Base-by-base conservation (phyloP, 2,888 invertebrate species). In the Magallana nippona region DNA sequence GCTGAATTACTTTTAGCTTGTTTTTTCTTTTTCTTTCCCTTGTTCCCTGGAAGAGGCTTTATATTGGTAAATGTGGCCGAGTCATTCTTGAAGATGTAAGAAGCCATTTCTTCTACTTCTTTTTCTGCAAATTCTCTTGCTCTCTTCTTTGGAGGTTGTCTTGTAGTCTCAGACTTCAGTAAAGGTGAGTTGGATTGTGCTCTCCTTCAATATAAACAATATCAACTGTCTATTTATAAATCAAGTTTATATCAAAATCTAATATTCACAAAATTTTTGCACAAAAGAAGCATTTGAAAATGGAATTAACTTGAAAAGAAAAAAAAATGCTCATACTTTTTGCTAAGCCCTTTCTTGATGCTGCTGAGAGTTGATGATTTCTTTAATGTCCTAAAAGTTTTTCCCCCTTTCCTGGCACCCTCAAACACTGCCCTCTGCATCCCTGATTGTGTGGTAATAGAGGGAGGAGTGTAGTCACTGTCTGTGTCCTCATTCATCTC, bases 141-240 rank as follows among this genome's bases (percentile, higher is more conserved):
- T 77, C 92, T 84, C 84, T 92, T 92, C 86, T 92, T 92, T n/a
- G 92, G 92, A 5, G 92, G 92, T 15, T 91, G 91, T 85, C 92
- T 86, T 44, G 88, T 87, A 1, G 88, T 86, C 55, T 84, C 85
- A 58, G 85, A 84, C 17, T 86, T 88, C 27, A 82, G 27, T 44
- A 82, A 82, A 19, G 85, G 85, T 44, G 79, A 83, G 0, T 85
- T 86, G 11, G 85, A 11, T n/a, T 86, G 83, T 11, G 81, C 55
- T 85, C 87, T 89, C 77, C 89, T 89, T 78, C 1, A 44, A 44
- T 5, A 44, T 44, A 44, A 44, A 44, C 5, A 44, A 44, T 8
- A 44, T 44, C 44, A 44, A 5, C 44, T 44, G 44, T 44, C 8
- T 44, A 44, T 27, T 44, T 5, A 44, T 44, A 44, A 44, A 44